Conservation (phyloP, 2,113 vertebrate genomes). For the Pica pica region DNA sequence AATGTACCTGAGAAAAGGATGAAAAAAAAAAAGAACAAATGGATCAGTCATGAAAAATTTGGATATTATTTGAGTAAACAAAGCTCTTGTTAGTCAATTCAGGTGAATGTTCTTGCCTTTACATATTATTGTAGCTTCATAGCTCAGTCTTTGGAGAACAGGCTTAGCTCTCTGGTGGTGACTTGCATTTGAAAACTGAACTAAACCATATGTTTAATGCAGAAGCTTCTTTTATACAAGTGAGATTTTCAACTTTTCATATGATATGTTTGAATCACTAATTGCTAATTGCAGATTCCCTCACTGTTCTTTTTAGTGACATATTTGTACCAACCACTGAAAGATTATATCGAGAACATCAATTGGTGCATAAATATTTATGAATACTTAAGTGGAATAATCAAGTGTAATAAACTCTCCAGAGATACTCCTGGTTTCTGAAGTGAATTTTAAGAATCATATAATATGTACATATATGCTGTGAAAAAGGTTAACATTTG, state of each 20-base stretch:
- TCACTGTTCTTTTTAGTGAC: conserved; percentile 25
- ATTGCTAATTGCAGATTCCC: conserved; percentile 46
- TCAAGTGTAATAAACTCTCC: conserved; percentile 56
- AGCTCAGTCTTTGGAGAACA: neutral
- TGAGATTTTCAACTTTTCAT: conserved; percentile 32
- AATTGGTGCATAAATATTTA: conserved; percentile 60
- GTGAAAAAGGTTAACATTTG: conserved; percentile 46
- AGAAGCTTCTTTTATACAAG: neutral
- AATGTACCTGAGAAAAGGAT: neutral
- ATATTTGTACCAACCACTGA: conserved; percentile 49
- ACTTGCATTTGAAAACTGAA: neutral
- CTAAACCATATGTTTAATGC: neutral
- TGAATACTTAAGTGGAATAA: conserved; percentile 60
- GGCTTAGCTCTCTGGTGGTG: neutral
- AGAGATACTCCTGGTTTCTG: conserved; percentile 9
- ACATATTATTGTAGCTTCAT: neutral
- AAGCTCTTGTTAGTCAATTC: neutral
- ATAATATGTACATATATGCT: neutral
- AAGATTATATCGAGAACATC: conserved; percentile 53
- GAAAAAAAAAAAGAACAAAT: neutral
- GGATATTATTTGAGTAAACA: neutral
- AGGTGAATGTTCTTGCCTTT: neutral
- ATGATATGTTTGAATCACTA: conserved; percentile 10
- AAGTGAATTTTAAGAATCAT: conserved; percentile 17
- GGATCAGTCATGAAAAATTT: neutral